Base-by-base conservation (phyloP, 2,888 invertebrate genomes). In the Amblyjoppa proteus region DNA sequence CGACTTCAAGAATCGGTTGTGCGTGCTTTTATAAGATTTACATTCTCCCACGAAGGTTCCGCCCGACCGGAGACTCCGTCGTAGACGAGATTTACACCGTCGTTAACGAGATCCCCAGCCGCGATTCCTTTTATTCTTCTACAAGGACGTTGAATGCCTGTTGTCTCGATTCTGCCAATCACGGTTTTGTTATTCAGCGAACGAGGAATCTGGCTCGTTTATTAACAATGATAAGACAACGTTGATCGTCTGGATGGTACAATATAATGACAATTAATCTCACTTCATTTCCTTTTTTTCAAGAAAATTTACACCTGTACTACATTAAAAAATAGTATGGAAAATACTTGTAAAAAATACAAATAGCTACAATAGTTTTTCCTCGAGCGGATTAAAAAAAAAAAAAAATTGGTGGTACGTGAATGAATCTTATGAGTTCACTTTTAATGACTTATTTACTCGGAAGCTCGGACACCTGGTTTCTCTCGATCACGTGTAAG, bases 11-110 rank as follows among this genome's bases (percentile, higher is more conserved):
- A 80, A 77, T 76, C 73, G 61, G 16, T 34, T 58, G 56, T 85
- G 56, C 16, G 51, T 13, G 13, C 58, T 25, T 66, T 51, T 45
- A 79, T 80, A 77, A 74, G 71, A 88, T 85, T 88, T 86, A 82
- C 89, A 86, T 88, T 88, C 88, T 88, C 88, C 71, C 77, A 80
- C 80, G 87, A 89, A 88, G 86, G 88, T 87, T 88, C 79, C 74
- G 53, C 77, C 76, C 74, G 73, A 87, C 69, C 82, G 53, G 77
- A 68, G 56, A 69, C 76, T 68, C 49, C 64, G 51, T 45, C 77
- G 34, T 25, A 61, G 25, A 41, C 61, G 45, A 68, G 76, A 80
- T 80, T 77, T 74, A 58, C 49, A 49, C 45, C 45, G 45, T 16
- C 45, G 45, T 49, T 49, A 49, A 49, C 45, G 45, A 49, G 45